These are phyloP conservation scores for Stenichneumon culpator DNA, from an alignment of 2,888 invertebrate species.

Conservation along the genomic window DNA sequence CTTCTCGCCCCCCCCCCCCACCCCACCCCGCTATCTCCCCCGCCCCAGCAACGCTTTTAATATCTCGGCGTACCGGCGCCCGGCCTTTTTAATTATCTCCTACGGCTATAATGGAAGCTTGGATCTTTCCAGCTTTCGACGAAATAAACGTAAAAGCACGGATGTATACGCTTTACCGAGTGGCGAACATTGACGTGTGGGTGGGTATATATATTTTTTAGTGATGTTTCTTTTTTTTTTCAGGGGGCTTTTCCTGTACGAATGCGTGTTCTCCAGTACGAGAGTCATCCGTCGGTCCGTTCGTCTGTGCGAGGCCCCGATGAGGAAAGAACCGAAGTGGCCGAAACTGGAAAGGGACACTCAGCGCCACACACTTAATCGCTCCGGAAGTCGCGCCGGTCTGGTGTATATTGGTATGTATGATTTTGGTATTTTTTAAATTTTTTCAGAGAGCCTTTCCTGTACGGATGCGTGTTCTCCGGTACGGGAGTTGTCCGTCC, in stretches of 20 bases:
- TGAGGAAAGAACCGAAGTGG: not conserved
- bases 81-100: conserved; percentile 83
- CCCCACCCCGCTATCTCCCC: not conserved
- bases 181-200: conserved; percentile 32
- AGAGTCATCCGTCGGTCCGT: not conserved
- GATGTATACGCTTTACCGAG: conserved; percentile 58
- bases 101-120: conserved; percentile 79
- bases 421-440: not conserved
- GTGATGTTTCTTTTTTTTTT: conserved; percentile 6
- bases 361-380: conserved; percentile 8
- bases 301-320: not conserved
- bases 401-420: not conserved
- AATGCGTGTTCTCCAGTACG: not conserved
- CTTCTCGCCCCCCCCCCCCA: not conserved
- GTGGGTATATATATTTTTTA: conserved; percentile 19
- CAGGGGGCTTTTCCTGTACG: not conserved
- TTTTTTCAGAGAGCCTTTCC: not conserved
- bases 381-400: not conserved
- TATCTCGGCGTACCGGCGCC: conserved; percentile 56
- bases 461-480: not conserved
- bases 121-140: conserved; percentile 75
- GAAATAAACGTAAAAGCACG: conserved; percentile 76
- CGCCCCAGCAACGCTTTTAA: conserved; percentile 58
- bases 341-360: not conserved
- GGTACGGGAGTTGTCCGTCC: not conserved